These are phyloP conservation scores for Chrysocyon brachyurus DNA, from an alignment of 2,797 vertebrate genomes.

Conservation along the genomic window DNA sequence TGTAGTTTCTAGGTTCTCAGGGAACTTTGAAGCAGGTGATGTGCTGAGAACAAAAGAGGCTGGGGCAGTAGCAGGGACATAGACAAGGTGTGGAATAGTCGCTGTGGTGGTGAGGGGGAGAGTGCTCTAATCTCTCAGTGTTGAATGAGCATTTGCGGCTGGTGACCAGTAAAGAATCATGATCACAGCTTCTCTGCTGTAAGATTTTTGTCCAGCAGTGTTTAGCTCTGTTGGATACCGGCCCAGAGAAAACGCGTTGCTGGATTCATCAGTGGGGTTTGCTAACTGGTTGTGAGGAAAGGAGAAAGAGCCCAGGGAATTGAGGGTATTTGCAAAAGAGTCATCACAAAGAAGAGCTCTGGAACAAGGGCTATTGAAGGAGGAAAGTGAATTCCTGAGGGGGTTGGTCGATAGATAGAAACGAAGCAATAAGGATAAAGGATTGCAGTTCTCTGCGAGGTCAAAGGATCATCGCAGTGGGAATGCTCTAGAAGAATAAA, in stretches of 20 bases:
- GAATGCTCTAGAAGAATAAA: background rate
- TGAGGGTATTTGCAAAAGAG: background rate
- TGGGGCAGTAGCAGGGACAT: background rate
- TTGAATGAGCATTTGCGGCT: background rate
- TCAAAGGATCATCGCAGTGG: background rate
- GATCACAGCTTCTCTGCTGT: background rate
- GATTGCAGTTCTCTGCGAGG: background rate
- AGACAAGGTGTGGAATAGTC: background rate
- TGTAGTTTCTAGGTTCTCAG: background rate
- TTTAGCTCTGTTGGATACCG: background rate
- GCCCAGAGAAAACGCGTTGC: background rate
- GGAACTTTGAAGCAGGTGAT: background rate
- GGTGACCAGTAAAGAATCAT: background rate
- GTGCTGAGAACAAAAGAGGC: background rate
- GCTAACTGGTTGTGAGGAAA: background rate
- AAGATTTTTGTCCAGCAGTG: background rate
- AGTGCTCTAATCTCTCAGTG: background rate
- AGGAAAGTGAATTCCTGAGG: background rate
- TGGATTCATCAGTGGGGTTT: background rate
- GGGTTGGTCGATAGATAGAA: background rate
- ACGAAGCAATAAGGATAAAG: constrained; percentile 29
- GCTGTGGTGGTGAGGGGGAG: background rate
- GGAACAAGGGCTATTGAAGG: background rate
- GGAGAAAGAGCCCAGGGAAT: background rate
- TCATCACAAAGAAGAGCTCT: background rate